Conservation (phyloP, 2,797 vertebrate species). For the Phataginus tricuspis region DNA sequence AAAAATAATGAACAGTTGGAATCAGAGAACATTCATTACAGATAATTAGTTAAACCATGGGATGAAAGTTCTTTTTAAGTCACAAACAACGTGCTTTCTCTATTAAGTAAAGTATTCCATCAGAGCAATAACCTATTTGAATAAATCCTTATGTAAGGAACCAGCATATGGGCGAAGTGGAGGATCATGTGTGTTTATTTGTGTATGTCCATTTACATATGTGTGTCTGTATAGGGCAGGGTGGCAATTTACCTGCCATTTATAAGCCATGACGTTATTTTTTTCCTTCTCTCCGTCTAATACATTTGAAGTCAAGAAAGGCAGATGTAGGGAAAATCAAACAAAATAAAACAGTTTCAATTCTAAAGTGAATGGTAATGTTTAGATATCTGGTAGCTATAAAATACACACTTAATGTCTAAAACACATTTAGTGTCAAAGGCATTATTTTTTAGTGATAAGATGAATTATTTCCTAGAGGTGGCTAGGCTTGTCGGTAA, state of each 20-base stretch:
- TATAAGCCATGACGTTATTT: background rate
- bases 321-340: background rate
- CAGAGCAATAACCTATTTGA: background rate
- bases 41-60: background rate
- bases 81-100: background rate
- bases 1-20: slow-evolving; percentile 26
- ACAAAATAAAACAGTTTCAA: slow-evolving; percentile 4
- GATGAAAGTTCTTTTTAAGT: background rate
- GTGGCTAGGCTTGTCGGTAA: background rate
- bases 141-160: background rate
- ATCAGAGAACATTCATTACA: background rate
- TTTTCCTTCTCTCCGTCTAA: background rate
- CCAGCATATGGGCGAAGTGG: background rate
- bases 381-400: background rate
- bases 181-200: background rate
- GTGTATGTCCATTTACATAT: background rate
- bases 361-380: background rate
- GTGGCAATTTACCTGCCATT: background rate
- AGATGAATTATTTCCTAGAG: background rate
- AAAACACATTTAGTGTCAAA: background rate
- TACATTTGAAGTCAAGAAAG: background rate
- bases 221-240: background rate
- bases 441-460: background rate
- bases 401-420: background rate
- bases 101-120: background rate